phyloP scores from a whole-genome alignment of 2,113 vertebrate genomes.

The Lagopus leucura region DNA sequence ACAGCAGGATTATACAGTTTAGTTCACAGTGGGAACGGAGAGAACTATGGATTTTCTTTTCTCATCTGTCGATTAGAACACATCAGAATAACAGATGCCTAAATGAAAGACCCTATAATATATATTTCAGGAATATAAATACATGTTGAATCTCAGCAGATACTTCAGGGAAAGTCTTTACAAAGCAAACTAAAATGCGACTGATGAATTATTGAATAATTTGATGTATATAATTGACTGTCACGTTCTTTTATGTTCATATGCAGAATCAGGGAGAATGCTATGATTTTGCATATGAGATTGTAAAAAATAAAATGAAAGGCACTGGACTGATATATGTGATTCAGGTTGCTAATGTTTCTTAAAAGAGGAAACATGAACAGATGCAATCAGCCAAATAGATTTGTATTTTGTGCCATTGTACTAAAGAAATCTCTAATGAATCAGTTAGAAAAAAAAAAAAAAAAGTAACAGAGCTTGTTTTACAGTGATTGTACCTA shows the following conservation, averaged over 20 bases:
- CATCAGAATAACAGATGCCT: background rate
- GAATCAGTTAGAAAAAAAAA: background rate
- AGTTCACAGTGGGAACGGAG: background rate
- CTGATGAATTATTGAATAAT: background rate
- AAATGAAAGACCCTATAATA: background rate
- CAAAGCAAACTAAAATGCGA: background rate
- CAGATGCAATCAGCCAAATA: slow-evolving; percentile 32
- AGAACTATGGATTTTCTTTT: background rate
- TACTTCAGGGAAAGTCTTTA: background rate
- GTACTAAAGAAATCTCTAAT: slow-evolving; percentile 34
- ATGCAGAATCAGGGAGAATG: background rate
- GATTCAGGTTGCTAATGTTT: background rate
- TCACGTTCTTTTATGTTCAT: background rate
- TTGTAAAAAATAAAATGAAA: background rate
- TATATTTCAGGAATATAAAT: background rate
- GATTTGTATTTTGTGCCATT: slow-evolving; percentile 17
- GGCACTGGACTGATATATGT: background rate
- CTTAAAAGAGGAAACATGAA: background rate
- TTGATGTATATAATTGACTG: background rate
- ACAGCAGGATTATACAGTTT: background rate
- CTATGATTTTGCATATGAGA: background rate
- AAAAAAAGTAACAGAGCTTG: background rate
- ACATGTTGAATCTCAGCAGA: background rate
- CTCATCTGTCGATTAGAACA: background rate
- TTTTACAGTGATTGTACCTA: slow-evolving; percentile 50